phyloP scores from a whole-genome alignment of 2,888 invertebrate species.

The Andricus quercusramuli region DNA sequence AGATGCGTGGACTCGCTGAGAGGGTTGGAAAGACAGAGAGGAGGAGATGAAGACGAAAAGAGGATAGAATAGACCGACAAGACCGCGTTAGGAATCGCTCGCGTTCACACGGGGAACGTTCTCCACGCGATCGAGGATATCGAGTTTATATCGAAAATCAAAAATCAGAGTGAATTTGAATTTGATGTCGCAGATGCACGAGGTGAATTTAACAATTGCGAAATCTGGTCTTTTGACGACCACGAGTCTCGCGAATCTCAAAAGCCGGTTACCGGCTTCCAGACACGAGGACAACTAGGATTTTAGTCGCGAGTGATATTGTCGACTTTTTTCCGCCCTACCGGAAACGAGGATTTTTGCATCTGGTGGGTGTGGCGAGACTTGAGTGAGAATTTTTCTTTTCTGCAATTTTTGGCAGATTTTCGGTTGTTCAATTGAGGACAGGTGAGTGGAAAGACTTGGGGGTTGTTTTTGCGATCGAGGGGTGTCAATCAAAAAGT shows the following conservation, averaged over 20 bases:
- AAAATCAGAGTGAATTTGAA: constrained; percentile 34
- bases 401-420: neutral
- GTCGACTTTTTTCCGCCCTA: neutral
- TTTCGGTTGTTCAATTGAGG: neutral
- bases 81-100: constrained; percentile 51
- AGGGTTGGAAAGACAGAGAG: constrained; percentile 38
- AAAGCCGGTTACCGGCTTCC: constrained; percentile 48
- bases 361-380: constrained; percentile 55
- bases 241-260: constrained; percentile 4
- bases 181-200: constrained; percentile 52
- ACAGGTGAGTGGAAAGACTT: neutral
- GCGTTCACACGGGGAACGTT: constrained; percentile 38
- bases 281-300: constrained; percentile 34
- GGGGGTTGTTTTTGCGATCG: neutral
- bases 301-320: constrained; percentile 5
- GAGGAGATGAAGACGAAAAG: constrained; percentile 24
- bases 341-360: constrained; percentile 3
- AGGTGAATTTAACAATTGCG: constrained; percentile 47
- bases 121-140: constrained; percentile 29
- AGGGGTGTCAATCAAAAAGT: neutral
- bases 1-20: constrained; percentile 45
- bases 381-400: neutral
- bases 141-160: constrained; percentile 2
- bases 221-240: constrained; percentile 47
- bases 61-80: constrained; percentile 45